Percentiles rank a stretch among this genome's conserved stretches.
These are phyloP conservation scores for Clitarchus hookeri DNA, from an alignment of 2,888 invertebrate genomes.

Conservation along the genomic window DNA sequence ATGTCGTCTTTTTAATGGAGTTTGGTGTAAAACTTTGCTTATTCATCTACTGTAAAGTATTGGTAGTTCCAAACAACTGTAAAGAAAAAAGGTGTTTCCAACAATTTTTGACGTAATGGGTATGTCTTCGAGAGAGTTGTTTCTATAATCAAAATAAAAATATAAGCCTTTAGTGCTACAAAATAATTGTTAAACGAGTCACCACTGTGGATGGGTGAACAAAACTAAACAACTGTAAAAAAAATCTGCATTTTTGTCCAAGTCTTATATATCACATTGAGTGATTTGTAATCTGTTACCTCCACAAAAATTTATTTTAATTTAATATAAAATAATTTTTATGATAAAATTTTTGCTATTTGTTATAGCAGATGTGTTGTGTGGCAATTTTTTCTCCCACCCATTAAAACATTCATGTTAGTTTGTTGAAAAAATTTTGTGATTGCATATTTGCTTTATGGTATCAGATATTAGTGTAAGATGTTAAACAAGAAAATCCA, in stretches of 20 bases:
- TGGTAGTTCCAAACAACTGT: slow-evolving; percentile 14
- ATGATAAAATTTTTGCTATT: not conserved
- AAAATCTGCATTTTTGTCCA: slow-evolving; percentile 4
- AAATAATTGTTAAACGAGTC: not conserved
- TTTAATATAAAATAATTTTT: not conserved
- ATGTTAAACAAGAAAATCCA: not conserved
- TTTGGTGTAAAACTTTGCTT: slow-evolving; percentile 10
- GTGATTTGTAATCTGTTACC: not conserved
- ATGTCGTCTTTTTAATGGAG: slow-evolving; percentile 14
- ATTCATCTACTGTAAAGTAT: not conserved
- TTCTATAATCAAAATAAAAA: not conserved
- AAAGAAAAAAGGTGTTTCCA: not conserved
- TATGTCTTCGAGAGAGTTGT: not conserved
- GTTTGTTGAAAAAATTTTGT: not conserved
- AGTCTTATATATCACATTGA: not conserved
- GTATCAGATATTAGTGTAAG: not conserved
- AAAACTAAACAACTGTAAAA: not conserved
- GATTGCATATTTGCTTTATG: not conserved
- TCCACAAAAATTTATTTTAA: not conserved
- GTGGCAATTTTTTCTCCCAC: not conserved
- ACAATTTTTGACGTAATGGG: slow-evolving; percentile 7
- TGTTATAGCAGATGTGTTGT: not conserved
- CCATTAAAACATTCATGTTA: not conserved
- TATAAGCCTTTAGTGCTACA: slow-evolving; percentile 1
- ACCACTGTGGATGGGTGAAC: not conserved